phyloP scores from a whole-genome alignment of 2,113 vertebrate genomes.

The Bombycilla garrulus region DNA sequence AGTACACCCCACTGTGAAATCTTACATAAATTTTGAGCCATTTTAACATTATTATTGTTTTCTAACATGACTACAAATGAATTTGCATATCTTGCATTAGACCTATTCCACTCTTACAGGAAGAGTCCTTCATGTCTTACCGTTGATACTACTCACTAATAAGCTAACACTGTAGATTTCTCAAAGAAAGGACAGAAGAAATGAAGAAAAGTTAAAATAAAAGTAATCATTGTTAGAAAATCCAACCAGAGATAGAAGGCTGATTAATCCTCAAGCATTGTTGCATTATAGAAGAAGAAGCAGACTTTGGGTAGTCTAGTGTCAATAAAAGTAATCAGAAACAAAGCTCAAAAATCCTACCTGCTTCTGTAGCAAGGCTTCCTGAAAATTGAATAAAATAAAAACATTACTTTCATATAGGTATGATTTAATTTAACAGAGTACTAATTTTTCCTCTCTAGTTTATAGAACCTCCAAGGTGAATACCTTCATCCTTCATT shows the following conservation, averaged over 20 bases:
- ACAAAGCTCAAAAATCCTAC: slow-evolving; percentile 66
- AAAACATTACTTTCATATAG: slow-evolving; percentile 21
- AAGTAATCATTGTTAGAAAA: background rate
- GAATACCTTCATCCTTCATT: slow-evolving; percentile 4
- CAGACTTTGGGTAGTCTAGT: background rate
- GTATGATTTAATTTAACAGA: background rate
- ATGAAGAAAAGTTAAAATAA: background rate
- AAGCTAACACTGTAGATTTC: background rate
- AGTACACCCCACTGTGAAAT: background rate
- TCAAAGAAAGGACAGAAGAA: background rate
- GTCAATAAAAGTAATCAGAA: background rate
- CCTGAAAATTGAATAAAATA: slow-evolving; percentile 69
- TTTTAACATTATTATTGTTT: background rate
- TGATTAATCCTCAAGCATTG: background rate
- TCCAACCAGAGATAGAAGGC: background rate
- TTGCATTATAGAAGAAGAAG: background rate
- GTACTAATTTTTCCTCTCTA: slow-evolving; percentile 8
- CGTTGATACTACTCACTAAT: background rate
- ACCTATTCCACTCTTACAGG: background rate
- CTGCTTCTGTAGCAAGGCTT: slow-evolving; percentile 72
- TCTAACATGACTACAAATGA: background rate
- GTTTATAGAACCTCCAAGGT: background rate
- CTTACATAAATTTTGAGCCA: background rate
- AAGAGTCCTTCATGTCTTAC: background rate
- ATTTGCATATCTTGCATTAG: background rate